phyloP scores from a whole-genome alignment of 2,888 invertebrate species.

The Mesorhabditis spiculigera region DNA sequence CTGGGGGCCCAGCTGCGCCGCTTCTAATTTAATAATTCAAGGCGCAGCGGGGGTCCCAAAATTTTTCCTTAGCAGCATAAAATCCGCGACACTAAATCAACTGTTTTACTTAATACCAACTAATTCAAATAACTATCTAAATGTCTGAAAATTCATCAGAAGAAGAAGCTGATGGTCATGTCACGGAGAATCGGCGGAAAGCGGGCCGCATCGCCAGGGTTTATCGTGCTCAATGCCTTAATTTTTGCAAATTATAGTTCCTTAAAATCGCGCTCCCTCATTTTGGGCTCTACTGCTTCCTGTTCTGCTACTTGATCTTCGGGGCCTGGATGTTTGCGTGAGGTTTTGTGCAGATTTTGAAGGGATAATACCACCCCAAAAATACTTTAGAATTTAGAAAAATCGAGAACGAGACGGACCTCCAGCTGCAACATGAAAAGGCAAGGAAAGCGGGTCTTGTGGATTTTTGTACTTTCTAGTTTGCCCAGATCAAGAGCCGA shows the following conservation, averaged over 20 bases:
- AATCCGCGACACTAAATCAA: too few species aligned
- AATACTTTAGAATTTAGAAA: not conserved
- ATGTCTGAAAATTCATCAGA: too few species aligned
- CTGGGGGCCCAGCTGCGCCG: too few species aligned
- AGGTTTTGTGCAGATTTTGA: slow-evolving; percentile 46
- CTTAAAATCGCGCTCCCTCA: slow-evolving; percentile 54
- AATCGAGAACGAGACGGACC: not conserved
- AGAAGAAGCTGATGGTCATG: too few species aligned
- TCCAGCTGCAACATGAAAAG: slow-evolving; percentile 5
- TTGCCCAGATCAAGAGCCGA: not conserved
- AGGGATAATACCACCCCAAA: slow-evolving; percentile 24
- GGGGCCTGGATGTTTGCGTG: slow-evolving; percentile 49
- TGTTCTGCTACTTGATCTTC: slow-evolving; percentile 46
- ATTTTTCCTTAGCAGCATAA: too few species aligned
- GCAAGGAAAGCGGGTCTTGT: not conserved
- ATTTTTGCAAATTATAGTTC: slow-evolving; percentile 25
- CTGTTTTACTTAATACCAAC: too few species aligned
- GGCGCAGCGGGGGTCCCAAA: too few species aligned
- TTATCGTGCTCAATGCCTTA: too few species aligned
- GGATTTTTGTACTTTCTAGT: not conserved
- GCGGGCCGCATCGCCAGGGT: too few species aligned
- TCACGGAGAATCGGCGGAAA: too few species aligned
- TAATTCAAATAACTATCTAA: too few species aligned
- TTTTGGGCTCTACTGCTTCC: slow-evolving; percentile 45
- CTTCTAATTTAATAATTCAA: too few species aligned